Evolutionary conservation across 2,888 invertebrate genomes (phyloP).

Genomic region (Pachliopta kotzebuea): DNA sequence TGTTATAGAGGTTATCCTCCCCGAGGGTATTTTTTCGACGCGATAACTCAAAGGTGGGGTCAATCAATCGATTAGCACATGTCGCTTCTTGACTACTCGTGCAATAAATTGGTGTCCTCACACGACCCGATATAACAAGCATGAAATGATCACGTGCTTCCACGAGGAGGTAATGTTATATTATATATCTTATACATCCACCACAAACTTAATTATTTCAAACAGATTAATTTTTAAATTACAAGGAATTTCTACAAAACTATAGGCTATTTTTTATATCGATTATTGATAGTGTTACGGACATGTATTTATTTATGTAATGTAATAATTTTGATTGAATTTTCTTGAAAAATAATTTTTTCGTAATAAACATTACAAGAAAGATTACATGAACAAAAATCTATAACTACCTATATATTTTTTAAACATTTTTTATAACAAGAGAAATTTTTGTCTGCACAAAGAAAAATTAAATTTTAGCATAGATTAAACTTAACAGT

Average conservation of each 20-base stretch:
- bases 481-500: conserved; percentile 2
- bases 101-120: conserved; percentile 73
- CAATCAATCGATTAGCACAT: conserved; percentile 79
- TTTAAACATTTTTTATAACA: too few species aligned
- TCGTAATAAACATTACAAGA: background rate
- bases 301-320: too few species aligned
- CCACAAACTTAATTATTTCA: too few species aligned
- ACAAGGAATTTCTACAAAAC: too few species aligned
- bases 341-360: too few species aligned
- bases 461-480: background rate
- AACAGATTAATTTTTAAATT: too few species aligned
- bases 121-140: conserved; percentile 56
- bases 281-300: too few species aligned
- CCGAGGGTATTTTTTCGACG: conserved; percentile 57
- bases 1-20: conserved; percentile 49
- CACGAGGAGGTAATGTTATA: conserved; percentile 24
- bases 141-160: conserved; percentile 41
- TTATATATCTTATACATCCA: background rate
- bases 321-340: too few species aligned
- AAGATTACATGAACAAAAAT: too few species aligned
- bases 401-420: too few species aligned
- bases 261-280: too few species aligned
- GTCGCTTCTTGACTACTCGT: conserved; percentile 73
- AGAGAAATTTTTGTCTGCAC: background rate
- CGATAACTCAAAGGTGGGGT: conserved; percentile 60